These are phyloP conservation scores for Leptinotarsa tumamoca DNA, from an alignment of 2,888 invertebrate genomes.

Conservation along the genomic window DNA sequence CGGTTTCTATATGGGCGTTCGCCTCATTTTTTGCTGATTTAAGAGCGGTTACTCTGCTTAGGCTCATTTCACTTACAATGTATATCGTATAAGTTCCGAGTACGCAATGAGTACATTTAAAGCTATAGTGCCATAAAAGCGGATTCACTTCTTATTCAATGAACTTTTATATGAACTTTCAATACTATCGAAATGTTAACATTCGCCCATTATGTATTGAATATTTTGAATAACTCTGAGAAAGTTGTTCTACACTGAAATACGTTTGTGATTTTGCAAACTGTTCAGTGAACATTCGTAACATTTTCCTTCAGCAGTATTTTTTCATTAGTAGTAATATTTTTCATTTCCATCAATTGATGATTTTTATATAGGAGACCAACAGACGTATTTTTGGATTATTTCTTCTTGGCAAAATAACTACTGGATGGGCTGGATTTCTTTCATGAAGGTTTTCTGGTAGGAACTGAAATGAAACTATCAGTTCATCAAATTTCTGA, in stretches of 20 bases:
- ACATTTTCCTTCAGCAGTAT: too few relatives aligned
- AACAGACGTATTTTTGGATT: not conserved
- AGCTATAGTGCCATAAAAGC: too few relatives aligned
- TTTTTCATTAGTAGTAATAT: not conserved
- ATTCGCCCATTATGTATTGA: too few relatives aligned
- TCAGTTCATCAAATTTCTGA: not conserved
- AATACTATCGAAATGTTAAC: too few relatives aligned
- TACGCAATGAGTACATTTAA: too few relatives aligned
- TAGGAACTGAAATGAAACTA: not conserved
- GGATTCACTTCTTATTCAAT: too few relatives aligned
- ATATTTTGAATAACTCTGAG: too few relatives aligned
- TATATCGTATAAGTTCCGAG: not conserved
- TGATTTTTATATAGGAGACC: not conserved
- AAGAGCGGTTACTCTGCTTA: not conserved
- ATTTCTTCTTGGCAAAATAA: not conserved
- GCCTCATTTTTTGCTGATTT: not conserved
- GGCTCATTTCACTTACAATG: not conserved
- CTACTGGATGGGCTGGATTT: not conserved
- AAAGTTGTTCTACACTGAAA: too few relatives aligned
- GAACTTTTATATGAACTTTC: too few relatives aligned
- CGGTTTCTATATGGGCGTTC: conserved; percentile 18
- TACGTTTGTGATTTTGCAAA: too few relatives aligned
- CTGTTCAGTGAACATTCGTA: too few relatives aligned
- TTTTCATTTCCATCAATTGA: not conserved
- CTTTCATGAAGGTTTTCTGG: not conserved